Evolutionary conservation across 2,113 vertebrate species (phyloP).

Genomic region (Antechinus stuartii): DNA sequence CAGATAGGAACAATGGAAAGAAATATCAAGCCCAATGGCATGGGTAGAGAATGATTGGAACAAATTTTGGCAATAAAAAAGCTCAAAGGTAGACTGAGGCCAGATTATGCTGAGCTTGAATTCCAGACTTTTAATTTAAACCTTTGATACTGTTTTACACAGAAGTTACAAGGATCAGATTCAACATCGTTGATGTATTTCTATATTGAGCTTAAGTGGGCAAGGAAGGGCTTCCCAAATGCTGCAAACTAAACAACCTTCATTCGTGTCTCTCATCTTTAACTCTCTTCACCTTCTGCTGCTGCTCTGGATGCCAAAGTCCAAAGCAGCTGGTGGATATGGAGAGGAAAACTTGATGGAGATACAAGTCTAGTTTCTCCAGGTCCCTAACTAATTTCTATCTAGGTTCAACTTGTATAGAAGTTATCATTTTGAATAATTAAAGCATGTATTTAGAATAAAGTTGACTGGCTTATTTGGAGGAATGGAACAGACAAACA

Average conservation of each 20-base stretch:
- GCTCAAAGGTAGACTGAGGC: not conserved
- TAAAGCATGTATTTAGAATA: not conserved
- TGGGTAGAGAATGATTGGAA: not conserved
- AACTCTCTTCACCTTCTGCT: constrained; percentile 5
- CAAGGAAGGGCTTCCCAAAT: not conserved
- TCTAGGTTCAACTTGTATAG: not conserved
- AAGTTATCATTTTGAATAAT: not conserved
- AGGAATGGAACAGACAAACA: constrained; percentile 17
- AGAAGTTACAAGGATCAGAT: not conserved
- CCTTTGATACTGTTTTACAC: not conserved
- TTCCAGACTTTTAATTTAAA: not conserved
- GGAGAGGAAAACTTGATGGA: not conserved
- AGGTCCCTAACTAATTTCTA: not conserved
- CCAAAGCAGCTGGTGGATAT: not conserved
- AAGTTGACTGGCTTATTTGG: not conserved
- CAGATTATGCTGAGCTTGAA: not conserved
- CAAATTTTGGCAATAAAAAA: not conserved
- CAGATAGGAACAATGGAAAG: not conserved
- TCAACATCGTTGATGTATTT: not conserved
- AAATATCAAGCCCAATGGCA: not conserved
- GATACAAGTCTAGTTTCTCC: not conserved
- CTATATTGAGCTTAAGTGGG: not conserved
- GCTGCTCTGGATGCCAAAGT: not conserved
- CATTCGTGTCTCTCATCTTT: not conserved
- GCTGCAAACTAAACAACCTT: not conserved